These are phyloP conservation scores for Thinocorus orbignyianus DNA, from an alignment of 2,113 vertebrate genomes.

Conservation along the genomic window DNA sequence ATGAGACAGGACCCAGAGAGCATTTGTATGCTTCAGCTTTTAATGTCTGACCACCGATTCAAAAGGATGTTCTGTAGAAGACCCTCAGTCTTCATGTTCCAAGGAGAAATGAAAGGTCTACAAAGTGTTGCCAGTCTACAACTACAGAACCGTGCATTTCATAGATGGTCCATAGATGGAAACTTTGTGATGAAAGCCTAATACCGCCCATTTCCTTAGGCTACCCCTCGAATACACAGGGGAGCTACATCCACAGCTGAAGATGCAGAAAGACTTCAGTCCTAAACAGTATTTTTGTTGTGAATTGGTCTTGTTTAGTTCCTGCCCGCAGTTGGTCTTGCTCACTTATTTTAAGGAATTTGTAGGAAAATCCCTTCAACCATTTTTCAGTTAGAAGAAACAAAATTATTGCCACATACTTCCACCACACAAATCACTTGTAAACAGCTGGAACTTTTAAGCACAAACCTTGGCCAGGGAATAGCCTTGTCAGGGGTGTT, in stretches of 20 bases:
- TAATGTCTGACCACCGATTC: not conserved
- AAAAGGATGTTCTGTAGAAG: not conserved
- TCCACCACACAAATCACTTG: not conserved
- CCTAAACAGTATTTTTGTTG: not conserved
- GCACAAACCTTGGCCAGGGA: not conserved
- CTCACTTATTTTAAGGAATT: constrained; percentile 1
- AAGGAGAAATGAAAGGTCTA: not conserved
- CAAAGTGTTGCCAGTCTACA: too few relatives aligned
- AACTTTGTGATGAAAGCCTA: not conserved
- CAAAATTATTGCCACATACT: constrained; percentile 26
- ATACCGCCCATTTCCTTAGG: not conserved
- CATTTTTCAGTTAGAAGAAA: constrained; percentile 38
- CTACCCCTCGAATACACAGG: too few relatives aligned
- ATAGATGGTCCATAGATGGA: not conserved
- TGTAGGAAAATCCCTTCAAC: constrained; percentile 7
- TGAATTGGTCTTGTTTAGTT: not conserved
- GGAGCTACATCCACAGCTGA: not conserved
- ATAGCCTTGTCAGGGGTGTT: not conserved
- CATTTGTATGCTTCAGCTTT: not conserved
- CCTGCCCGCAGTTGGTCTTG: not conserved
- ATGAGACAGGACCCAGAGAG: not conserved
- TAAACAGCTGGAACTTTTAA: constrained; percentile 56
- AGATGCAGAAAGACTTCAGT: not conserved
- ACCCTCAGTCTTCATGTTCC: not conserved
- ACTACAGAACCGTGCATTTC: not conserved